Percentiles rank a stretch among this genome's conserved stretches.
Evolutionary conservation across 2,113 vertebrate genomes (phyloP).

Genomic region (Pitta sordida): DNA sequence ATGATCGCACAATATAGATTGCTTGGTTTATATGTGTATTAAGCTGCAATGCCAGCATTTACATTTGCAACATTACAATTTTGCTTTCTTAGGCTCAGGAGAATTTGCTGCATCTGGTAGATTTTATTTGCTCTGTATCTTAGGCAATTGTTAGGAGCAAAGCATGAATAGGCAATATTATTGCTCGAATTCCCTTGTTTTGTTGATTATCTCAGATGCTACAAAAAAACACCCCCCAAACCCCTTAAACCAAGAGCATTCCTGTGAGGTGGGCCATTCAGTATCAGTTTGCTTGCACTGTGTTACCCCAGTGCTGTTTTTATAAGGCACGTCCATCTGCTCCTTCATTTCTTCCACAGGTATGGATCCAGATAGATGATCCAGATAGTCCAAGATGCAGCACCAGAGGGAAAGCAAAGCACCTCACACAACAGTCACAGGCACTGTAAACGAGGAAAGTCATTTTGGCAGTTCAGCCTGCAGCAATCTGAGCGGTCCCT

Average conservation of each 20-base stretch:
- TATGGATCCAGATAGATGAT: neutral
- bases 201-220: neutral
- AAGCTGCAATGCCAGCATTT: slow-evolving; percentile 64
- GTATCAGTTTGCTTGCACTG: neutral
- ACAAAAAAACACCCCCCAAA: neutral
- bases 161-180: slow-evolving; percentile 32
- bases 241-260: neutral
- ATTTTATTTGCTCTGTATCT: slow-evolving; percentile 46
- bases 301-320: neutral
- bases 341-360: slow-evolving; percentile 14
- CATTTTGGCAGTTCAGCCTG: neutral
- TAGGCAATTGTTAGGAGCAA: slow-evolving; percentile 14
- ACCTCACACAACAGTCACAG: neutral
- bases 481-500: neutral
- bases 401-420: neutral
- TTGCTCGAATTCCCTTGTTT: neutral
- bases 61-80: slow-evolving; percentile 36
- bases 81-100: slow-evolving; percentile 35
- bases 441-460: neutral
- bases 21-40: slow-evolving; percentile 34
- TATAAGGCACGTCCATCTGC: neutral
- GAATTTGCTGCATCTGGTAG: slow-evolving; percentile 48
- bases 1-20: slow-evolving; percentile 64
- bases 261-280: slow-evolving; percentile 5
- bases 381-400: neutral